A percentile compares a stretch with the other conserved stretches of the same genome.
These are phyloP conservation scores for Tromatobia lineatoria DNA, from an alignment of 2,888 invertebrate species.

Conservation along the genomic window DNA sequence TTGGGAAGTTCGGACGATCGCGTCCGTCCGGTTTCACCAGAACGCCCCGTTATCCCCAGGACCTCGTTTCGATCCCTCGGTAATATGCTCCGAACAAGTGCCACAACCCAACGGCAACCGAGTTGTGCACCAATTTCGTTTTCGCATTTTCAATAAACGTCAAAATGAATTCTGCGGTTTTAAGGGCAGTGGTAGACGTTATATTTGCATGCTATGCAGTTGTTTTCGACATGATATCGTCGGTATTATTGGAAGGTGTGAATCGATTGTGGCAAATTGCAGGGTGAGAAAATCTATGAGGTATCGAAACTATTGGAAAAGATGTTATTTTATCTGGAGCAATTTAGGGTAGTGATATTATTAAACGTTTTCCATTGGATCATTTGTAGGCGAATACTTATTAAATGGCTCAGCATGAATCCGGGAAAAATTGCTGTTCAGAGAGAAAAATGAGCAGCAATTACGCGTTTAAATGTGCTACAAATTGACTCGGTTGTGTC, in stretches of 20 bases:
- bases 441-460: too few relatives aligned
- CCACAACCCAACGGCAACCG: conserved; percentile 22
- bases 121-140: conserved; percentile 54
- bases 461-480: too few relatives aligned
- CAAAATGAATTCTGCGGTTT: conserved; percentile 61
- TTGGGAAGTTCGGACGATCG: conserved; percentile 57
- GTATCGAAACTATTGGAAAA: background rate
- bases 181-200: conserved; percentile 47
- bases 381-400: too few relatives aligned
- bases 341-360: too few relatives aligned
- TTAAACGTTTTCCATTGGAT: too few relatives aligned
- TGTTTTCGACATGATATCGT: too few relatives aligned
- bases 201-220: conserved; percentile 1
- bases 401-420: background rate
- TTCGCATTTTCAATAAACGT: conserved; percentile 59
- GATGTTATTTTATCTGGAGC: background rate
- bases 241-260: background rate
- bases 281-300: background rate
- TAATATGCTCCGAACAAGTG: conserved; percentile 3
- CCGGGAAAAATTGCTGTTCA: too few relatives aligned
- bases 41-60: conserved; percentile 62
- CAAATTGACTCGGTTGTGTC: too few relatives aligned
- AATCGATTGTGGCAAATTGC: background rate
- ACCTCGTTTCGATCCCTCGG: conserved; percentile 62
- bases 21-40: conserved; percentile 33